These are phyloP conservation scores for Euplexia lucipara DNA, from an alignment of 2,888 invertebrate species.

Conservation along the genomic window DNA sequence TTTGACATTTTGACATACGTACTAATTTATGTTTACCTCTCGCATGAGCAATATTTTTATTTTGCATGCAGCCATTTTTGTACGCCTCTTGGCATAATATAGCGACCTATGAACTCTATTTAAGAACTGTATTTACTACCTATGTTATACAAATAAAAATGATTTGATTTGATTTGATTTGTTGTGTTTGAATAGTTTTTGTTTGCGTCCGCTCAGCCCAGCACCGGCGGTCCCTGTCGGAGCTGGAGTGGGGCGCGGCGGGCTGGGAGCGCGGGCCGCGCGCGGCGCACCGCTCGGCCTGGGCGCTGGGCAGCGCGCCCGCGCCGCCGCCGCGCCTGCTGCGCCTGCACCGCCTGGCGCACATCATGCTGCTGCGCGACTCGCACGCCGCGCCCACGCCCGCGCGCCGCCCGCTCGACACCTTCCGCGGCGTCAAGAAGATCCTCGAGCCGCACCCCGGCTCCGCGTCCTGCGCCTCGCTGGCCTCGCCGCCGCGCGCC, in stretches of 20 bases:
- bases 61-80: no score
- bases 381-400: constrained; percentile 93
- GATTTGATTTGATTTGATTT: no score
- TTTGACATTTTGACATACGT: no score
- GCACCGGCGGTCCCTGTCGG: constrained; percentile 94
- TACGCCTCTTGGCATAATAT: no score
- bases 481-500: constrained; percentile 92
- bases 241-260: constrained; percentile 92
- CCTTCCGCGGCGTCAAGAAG: constrained; percentile 95
- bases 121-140: no score
- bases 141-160: no score
- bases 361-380: constrained; percentile 96
- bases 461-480: constrained; percentile 95
- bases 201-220: constrained; percentile 84
- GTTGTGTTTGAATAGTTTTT: background rate
- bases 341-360: constrained; percentile 93
- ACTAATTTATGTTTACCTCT: no score
- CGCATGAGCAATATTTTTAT: no score
- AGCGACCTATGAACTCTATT: no score
- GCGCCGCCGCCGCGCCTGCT: constrained; percentile 83
- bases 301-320: constrained; percentile 74
- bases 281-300: constrained; percentile 74
- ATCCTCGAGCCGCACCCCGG: constrained; percentile 93
- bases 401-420: constrained; percentile 93
- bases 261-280: constrained; percentile 79